Conservation (phyloP, 2,113 vertebrate species). For the Microtus oregoni region DNA sequence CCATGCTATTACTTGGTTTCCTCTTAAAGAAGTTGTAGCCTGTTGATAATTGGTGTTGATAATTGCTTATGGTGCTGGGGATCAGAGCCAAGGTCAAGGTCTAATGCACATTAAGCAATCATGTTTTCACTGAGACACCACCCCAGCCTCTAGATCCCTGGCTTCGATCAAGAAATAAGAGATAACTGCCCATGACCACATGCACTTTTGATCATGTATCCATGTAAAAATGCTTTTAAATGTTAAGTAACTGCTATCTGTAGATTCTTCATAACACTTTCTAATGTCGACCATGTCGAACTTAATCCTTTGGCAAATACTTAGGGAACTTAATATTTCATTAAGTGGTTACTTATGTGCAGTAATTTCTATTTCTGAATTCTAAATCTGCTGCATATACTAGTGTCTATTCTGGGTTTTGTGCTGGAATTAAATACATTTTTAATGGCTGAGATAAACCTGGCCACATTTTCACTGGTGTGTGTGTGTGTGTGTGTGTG, state of each 20-base stretch:
- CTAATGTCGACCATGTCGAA: not conserved
- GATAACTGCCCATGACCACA: not conserved
- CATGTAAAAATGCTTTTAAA: not conserved
- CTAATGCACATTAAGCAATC: not conserved
- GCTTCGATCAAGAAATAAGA: not conserved
- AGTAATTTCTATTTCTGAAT: not conserved
- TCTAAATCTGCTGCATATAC: not conserved
- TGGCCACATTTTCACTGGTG: not conserved
- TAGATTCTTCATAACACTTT: not conserved
- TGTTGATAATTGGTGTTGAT: not conserved
- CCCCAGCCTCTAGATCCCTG: not conserved
- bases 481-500: not conserved
- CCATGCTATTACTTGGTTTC: not conserved
- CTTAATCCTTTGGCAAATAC: not conserved
- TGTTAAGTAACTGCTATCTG: not conserved
- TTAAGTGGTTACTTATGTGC: not conserved
- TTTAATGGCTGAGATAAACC: not conserved
- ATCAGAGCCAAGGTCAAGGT: not conserved
- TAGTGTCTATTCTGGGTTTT: not conserved
- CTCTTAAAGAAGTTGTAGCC: not conserved
- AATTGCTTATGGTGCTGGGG: not conserved
- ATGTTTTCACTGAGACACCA: not conserved
- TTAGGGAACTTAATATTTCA: not conserved
- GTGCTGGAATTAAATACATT: not conserved
- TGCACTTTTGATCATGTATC: not conserved